phyloP scores from a whole-genome alignment of 2,888 invertebrate species.

The Himalopsyche tibetana region DNA sequence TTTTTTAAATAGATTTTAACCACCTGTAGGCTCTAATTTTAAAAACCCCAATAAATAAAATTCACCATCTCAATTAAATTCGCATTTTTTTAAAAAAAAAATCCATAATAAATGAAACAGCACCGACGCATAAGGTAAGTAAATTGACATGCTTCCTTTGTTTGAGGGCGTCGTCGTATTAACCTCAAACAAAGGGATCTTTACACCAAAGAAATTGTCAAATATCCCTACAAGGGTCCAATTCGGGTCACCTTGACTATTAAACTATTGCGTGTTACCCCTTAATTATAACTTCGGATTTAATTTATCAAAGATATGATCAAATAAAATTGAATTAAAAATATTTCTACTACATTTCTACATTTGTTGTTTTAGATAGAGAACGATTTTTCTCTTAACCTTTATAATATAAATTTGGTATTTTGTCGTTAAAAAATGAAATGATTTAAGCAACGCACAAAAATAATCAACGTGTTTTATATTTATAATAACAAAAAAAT shows the following conservation, averaged over 20 bases:
- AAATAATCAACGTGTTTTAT: too few relatives aligned
- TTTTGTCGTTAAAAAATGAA: too few relatives aligned
- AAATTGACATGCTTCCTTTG: slow-evolving; percentile 52
- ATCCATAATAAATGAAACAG: too few relatives aligned
- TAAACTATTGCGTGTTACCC: slow-evolving; percentile 5
- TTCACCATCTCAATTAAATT: too few relatives aligned
- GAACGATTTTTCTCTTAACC: too few relatives aligned
- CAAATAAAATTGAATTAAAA: background rate
- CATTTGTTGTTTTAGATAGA: background rate
- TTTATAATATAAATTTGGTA: too few relatives aligned
- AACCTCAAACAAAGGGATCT: slow-evolving; percentile 54
- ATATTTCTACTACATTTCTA: background rate
- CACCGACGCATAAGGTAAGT: slow-evolving; percentile 39
- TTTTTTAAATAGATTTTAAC: too few relatives aligned
- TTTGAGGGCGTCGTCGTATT: slow-evolving; percentile 44
- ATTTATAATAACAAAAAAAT: too few relatives aligned
- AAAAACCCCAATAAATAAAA: too few relatives aligned
- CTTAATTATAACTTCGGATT: slow-evolving; percentile 19
- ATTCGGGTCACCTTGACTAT: slow-evolving; percentile 15
- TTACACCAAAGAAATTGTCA: slow-evolving; percentile 31
- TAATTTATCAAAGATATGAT: slow-evolving; percentile 6
- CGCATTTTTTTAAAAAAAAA: too few relatives aligned
- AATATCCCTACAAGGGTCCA: slow-evolving; percentile 8
- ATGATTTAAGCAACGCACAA: too few relatives aligned
- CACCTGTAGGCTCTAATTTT: too few relatives aligned